Percentiles rank a stretch among this genome's conserved stretches.
Conservation (phyloP, 2,888 invertebrate genomes). For the Ochropacha duplaris region DNA sequence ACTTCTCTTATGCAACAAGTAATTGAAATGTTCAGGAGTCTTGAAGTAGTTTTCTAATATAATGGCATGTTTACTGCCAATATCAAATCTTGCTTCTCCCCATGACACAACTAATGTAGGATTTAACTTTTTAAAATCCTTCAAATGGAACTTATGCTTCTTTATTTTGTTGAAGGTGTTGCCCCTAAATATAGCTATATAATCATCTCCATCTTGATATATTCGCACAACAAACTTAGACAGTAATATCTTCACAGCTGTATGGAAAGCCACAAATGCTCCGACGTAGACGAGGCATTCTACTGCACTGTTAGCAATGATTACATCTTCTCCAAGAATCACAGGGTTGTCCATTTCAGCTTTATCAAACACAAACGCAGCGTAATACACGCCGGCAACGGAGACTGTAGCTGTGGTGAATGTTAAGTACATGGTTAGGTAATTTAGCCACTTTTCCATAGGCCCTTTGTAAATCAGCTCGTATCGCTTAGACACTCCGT, state of each 20-base stretch:
- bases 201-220: constrained; percentile 72
- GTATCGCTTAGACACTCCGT: constrained; percentile 60
- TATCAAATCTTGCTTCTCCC: constrained; percentile 65
- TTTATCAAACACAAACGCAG: constrained; percentile 50
- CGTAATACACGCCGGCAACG: constrained; percentile 53
- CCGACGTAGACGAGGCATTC: constrained; percentile 65
- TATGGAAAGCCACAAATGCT: constrained; percentile 60
- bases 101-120: constrained; percentile 61
- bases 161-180: constrained; percentile 52
- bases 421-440: constrained; percentile 56
- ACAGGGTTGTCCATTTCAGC: constrained; percentile 57
- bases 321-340: constrained; percentile 54
- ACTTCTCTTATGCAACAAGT: constrained; percentile 54
- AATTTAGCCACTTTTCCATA: constrained; percentile 61
- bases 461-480: constrained; percentile 74
- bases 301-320: constrained; percentile 62
- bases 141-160: constrained; percentile 63
- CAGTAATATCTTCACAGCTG: constrained; percentile 59
- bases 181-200: constrained; percentile 67
- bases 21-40: constrained; percentile 68
- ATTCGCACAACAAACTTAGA: constrained; percentile 69
- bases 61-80: constrained; percentile 69
- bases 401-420: constrained; percentile 51
- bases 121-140: constrained; percentile 63
- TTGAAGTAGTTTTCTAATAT: constrained; percentile 70